A percentile compares a stretch with the other conserved stretches of the same genome.
These are phyloP conservation scores for Prenolepis imparis DNA, from an alignment of 2,888 invertebrate species.

Conservation along the genomic window DNA sequence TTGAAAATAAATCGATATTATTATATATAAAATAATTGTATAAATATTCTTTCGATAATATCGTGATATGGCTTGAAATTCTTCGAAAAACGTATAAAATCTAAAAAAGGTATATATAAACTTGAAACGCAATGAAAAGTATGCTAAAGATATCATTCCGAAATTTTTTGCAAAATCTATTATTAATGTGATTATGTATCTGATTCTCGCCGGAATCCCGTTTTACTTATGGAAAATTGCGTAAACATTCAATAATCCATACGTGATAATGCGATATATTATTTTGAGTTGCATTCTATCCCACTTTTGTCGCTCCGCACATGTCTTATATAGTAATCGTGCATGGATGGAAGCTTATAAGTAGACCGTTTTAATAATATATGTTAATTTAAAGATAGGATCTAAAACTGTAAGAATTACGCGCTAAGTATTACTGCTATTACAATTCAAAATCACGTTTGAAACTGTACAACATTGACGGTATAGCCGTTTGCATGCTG, in stretches of 20 bases:
- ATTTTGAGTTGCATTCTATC: constrained; percentile 40
- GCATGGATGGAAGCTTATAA: constrained; percentile 55
- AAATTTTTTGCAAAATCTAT: constrained; percentile 39
- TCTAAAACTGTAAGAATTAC: constrained; percentile 50
- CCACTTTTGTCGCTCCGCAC: constrained; percentile 23
- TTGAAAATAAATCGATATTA: not conserved
- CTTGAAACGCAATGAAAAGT: constrained; percentile 27
- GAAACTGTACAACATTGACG: constrained; percentile 58
- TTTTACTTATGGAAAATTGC: constrained; percentile 27
- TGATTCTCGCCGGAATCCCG: not conserved
- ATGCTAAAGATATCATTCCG: constrained; percentile 22
- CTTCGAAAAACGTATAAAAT: constrained; percentile 38
- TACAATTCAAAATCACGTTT: constrained; percentile 57
- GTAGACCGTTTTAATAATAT: constrained; percentile 41
- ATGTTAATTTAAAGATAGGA: constrained; percentile 50
- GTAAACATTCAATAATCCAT: constrained; percentile 21
- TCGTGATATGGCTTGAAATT: not conserved
- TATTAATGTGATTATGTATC: constrained; percentile 7
- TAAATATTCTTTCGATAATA: not conserved
- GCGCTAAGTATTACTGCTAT: constrained; percentile 40
- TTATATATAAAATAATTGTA: constrained; percentile 30
- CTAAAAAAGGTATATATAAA: constrained; percentile 1
- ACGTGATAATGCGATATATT: not conserved
- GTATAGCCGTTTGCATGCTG: constrained; percentile 2
- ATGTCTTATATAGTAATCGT: constrained; percentile 39